phyloP scores from a whole-genome alignment of 2,113 vertebrate genomes.

The Felis chaus region DNA sequence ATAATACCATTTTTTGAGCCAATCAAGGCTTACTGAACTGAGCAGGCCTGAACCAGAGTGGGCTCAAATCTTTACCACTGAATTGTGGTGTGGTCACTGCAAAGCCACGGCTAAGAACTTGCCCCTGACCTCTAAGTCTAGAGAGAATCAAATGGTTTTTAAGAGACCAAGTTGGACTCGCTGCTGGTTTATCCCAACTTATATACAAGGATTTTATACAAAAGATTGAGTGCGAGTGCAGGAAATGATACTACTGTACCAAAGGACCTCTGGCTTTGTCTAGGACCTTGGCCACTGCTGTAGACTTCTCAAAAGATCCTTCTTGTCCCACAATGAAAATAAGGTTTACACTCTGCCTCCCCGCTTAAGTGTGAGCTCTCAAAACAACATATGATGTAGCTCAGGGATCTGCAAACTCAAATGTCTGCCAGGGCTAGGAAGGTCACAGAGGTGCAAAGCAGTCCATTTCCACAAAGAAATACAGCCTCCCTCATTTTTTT shows the following conservation, averaged over 20 bases:
- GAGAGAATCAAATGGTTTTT: neutral
- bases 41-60: neutral
- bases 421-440: neutral
- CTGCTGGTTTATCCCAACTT: neutral
- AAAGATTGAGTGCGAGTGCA: neutral
- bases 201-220: slow-evolving; percentile 6
- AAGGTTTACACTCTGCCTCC: neutral
- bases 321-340: neutral
- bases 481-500: neutral
- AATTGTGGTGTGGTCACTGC: neutral
- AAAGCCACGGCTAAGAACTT: neutral
- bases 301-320: neutral
- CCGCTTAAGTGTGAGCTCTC: neutral
- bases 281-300: neutral
- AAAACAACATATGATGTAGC: neutral
- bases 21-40: neutral
- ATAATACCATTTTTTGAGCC: neutral
- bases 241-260: neutral
- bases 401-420: neutral
- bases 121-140: neutral
- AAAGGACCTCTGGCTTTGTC: neutral
- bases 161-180: neutral
- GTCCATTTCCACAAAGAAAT: neutral
- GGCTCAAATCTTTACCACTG: neutral
- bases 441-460: neutral